phyloP scores from a whole-genome alignment of 2,888 invertebrate species.

The Callinectes sapidus region DNA sequence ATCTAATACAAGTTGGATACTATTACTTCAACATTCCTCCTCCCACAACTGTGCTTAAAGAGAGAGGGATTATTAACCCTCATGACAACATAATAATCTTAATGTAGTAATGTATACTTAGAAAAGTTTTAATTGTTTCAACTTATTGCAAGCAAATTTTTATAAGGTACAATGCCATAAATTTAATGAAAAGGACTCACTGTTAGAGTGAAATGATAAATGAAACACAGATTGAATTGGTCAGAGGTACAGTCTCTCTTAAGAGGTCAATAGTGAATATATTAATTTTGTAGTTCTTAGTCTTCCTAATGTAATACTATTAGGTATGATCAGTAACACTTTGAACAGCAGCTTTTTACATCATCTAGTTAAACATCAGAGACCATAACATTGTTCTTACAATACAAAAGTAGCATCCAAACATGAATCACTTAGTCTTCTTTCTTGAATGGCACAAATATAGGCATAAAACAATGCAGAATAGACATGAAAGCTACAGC shows the following conservation, averaged over 20 bases:
- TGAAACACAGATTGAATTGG: neutral
- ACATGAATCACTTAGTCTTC: constrained; percentile 16
- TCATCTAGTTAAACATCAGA: neutral
- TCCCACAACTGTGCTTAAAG: too few species aligned
- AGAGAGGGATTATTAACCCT: too few species aligned
- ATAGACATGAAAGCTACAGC: neutral
- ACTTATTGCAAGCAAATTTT: too few species aligned
- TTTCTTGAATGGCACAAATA: neutral
- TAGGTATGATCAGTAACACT: neutral
- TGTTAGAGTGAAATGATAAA: neutral
- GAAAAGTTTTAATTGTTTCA: neutral
- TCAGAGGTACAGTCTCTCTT: neutral
- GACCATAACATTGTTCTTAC: neutral
- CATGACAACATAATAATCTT: too few species aligned
- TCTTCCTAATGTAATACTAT: neutral
- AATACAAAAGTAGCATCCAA: neutral
- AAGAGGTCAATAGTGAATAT: neutral
- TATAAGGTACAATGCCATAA: neutral
- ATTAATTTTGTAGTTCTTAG: constrained; percentile 20
- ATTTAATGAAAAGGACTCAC: neutral
- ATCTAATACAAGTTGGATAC: too few species aligned
- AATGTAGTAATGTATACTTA: neutral
- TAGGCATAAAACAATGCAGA: neutral
- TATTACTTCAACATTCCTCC: too few species aligned
- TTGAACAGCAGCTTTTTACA: constrained; percentile 16